phyloP scores from a whole-genome alignment of 2,113 vertebrate genomes.

The Guaruba guarouba region DNA sequence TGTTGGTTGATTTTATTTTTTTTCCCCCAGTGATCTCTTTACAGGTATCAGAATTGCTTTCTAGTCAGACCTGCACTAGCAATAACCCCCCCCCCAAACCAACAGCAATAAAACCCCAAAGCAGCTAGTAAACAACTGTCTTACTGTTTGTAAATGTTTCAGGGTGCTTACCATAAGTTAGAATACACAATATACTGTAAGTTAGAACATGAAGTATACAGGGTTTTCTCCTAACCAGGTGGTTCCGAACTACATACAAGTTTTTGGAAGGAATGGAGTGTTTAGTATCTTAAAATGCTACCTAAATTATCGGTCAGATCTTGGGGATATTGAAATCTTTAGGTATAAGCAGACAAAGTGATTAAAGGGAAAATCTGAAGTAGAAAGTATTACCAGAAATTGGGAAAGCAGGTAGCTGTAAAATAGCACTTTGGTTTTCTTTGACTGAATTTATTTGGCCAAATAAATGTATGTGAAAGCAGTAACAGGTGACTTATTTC shows the following conservation, averaged over 20 bases:
- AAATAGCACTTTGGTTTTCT: neutral
- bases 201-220: neutral
- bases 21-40: neutral
- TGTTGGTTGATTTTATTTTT: too few relatives aligned
- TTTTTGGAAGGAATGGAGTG: neutral
- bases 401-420: neutral
- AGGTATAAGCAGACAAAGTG: neutral
- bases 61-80: neutral
- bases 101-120: neutral
- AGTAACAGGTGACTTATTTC: neutral
- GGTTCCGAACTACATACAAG: neutral
- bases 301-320: neutral
- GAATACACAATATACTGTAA: neutral
- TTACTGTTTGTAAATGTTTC: neutral
- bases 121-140: neutral
- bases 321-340: neutral
- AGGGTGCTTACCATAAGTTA: neutral
- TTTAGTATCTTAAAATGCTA: neutral
- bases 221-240: neutral
- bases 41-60: neutral
- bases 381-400: neutral
- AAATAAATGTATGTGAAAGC: neutral
- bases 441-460: neutral
- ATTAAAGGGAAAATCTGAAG: neutral
- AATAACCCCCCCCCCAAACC: neutral